Base-by-base conservation (phyloP, 2,113 vertebrate species). In the Mohoua ochrocephala region DNA sequence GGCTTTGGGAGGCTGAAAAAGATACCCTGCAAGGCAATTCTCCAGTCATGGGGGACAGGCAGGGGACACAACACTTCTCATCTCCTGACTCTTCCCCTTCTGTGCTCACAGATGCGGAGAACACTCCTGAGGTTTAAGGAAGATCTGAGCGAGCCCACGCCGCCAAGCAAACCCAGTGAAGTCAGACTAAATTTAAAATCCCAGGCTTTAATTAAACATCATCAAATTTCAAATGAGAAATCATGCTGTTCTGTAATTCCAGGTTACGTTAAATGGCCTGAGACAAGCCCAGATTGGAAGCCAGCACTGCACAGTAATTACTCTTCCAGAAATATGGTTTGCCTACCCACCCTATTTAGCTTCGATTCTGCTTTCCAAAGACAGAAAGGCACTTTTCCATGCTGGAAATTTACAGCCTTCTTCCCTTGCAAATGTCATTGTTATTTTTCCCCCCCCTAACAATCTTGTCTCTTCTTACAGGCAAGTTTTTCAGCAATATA, bases 231-330 rank as follows among this genome's bases (percentile, higher is more conserved):
- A 94, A 93, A 96, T 94, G 96, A 97, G 96, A 97, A 93, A 91
- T 96, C 91, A 84, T 95, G 92, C 96, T 97, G 95, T 84, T 93
- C 96, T 91, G 73, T 97, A 97, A 97, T 97, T 96, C 92, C 96
- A 92, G 93, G 96, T 95, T 97, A 95, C 60, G 61, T 91, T 96
- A 93, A 96, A 86, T 9, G 17, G 95, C 91, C 86, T 91, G 82
- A 94, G 91, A 96, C 96, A 94, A 92, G 93, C 93, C 80, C 93
- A 96, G 95, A 96, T 93, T 96, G 96, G 95, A 95, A 93, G 80
- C 76, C 94, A 96, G 94, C 73, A 67, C 83, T 56, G 59, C 89
- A 96, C 26, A 2, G 95, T 94, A 95, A 96, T 96, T 96, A 97
- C 91, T 96, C 93, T 95, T 95, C 94, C 94, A 97, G 96, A 97